Evolutionary conservation across 2,888 invertebrate genomes (phyloP), one percentile per base, ranked within the genome.

Genomic region (Troglohyphantes excavatus): DNA sequence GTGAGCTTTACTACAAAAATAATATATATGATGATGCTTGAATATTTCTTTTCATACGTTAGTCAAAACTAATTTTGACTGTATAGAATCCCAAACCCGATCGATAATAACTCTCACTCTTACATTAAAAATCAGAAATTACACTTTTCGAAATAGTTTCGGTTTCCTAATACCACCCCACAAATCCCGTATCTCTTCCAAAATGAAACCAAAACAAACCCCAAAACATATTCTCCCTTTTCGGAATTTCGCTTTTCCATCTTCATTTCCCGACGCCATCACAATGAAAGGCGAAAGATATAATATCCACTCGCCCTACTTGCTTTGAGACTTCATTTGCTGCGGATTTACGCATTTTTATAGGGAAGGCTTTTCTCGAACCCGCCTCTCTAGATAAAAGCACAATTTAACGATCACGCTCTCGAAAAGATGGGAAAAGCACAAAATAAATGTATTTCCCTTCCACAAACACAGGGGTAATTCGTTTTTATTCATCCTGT

Each of bases 291-390:
- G 23, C 26, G 39, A 72, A 46, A 72, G 21, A 46, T 21, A 46
- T 72, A 72, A 72, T 46, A 72, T 72, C 72, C 72, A 23, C 21
- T 53, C 53, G 26, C 26, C 19, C 46, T 72, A 72, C 46, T 72
- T 72, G 72, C 72, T 72, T 72, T 72, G 72, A 72, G 46, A 72
- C 72, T 72, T 72, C 72, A 72, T 72, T 72, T 72, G 46, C 72
- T 26, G 21, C 5, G 46, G 72, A 72, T 72, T 72, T 72, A 23
- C 72, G 39, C 72, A 53, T 53, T 53, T 72, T 72, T 72, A 43
- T 26, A 23, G 46, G 26, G 46, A 72, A 72, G 46, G 46, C 46
- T 72, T n/a, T n/a, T n/a, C 26, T 46, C 23, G 46, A 26, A 23
- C 46, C 23, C 46, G 27, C 46, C 43, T 72, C 26, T 72, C 26